Conservation (phyloP, 2,113 vertebrate species). For the Nothoprocta pentlandii region DNA sequence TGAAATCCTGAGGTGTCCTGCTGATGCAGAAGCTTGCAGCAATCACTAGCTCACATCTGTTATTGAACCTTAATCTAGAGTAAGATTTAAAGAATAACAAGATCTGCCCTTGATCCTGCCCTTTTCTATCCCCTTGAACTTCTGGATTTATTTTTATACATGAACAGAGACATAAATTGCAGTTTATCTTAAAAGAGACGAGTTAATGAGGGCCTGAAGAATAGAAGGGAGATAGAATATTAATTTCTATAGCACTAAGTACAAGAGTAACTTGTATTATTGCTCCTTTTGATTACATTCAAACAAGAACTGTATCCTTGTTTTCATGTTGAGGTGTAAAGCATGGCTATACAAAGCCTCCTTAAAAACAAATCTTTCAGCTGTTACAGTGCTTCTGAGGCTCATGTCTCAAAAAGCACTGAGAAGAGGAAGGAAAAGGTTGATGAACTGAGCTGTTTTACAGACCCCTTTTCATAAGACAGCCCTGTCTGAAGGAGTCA, state of each 20-base stretch:
- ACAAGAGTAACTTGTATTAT: neutral
- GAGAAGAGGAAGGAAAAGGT: neutral
- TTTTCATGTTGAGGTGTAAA: too few species aligned
- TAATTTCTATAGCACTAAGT: too few species aligned
- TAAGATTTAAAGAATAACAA: neutral
- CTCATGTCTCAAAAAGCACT: slow-evolving; percentile 85
- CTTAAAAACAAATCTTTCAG: slow-evolving; percentile 73
- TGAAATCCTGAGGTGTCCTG: neutral
- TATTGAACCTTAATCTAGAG: neutral
- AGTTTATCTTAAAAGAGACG: neutral
- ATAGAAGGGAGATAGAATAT: neutral
- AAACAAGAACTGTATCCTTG: neutral
- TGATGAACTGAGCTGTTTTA: neutral
- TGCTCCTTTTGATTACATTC: neutral
- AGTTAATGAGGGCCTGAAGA: neutral
- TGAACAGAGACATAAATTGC: neutral
- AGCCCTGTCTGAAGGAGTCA: neutral
- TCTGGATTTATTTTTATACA: neutral
- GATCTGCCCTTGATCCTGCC: rapidly evolving
- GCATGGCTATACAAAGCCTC: neutral
- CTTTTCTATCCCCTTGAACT: neutral
- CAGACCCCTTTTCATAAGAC: neutral
- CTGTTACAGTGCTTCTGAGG: slow-evolving; percentile 89
- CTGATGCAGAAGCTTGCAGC: neutral
- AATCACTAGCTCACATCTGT: neutral